phyloP scores from a whole-genome alignment of 2,888 invertebrate species.

The Acanthopleura granulata region DNA sequence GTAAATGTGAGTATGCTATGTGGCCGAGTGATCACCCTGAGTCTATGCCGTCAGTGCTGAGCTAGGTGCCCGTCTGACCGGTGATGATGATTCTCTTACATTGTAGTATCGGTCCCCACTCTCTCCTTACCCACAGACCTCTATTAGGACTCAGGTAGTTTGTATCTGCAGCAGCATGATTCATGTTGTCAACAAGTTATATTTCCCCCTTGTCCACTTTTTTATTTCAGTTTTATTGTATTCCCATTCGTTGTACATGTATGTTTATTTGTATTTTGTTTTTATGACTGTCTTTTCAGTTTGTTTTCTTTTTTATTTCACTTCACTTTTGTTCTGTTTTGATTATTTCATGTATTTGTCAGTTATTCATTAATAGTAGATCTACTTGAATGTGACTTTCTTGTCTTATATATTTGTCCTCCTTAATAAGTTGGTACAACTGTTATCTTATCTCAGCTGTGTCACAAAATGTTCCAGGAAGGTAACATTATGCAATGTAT shows the following conservation, averaged over 20 bases:
- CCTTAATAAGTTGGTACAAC: no score
- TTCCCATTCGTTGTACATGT: background rate
- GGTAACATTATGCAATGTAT: no score
- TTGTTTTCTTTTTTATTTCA: background rate
- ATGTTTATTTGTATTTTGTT: background rate
- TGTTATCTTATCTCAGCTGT: no score
- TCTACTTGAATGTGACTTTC: no score
- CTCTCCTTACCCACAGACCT: constrained; percentile 14
- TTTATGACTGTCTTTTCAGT: background rate
- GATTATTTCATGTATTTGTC: no score
- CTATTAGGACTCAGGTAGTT: constrained; percentile 15
- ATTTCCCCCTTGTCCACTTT: background rate
- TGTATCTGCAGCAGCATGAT: background rate
- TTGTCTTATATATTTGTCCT: no score
- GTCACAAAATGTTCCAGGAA: no score
- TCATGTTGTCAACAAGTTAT: background rate
- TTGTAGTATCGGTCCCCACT: constrained; percentile 18
- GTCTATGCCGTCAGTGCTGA: background rate
- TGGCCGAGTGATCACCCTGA: no score
- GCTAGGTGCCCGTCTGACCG: background rate
- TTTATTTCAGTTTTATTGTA: background rate
- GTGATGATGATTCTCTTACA: background rate
- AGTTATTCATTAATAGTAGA: no score
- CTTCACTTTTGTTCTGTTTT: background rate
- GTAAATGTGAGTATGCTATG: no score